Percentiles rank a stretch among this genome's conserved stretches.
Conservation (phyloP, 2,113 vertebrate species). For the Nipponia nippon region DNA sequence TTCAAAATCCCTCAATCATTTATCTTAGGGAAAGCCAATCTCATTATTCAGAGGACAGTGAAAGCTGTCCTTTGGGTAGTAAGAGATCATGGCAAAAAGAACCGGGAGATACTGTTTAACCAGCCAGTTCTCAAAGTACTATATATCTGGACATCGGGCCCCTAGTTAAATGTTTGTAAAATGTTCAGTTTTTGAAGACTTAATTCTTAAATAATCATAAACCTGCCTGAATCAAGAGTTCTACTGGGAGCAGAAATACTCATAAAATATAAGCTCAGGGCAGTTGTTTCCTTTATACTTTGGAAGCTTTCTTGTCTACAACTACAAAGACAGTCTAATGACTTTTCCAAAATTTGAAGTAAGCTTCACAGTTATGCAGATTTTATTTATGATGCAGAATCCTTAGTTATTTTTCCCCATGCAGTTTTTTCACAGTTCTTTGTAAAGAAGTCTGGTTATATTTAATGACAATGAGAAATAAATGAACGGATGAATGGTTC, state of each 20-base stretch:
- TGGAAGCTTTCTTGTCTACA: not conserved
- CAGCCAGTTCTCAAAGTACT: not conserved
- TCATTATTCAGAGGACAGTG: not conserved
- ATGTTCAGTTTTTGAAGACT: not conserved
- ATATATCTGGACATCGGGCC: accelerated
- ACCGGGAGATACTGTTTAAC: not conserved
- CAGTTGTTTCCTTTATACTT: not conserved
- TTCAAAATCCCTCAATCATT: not conserved
- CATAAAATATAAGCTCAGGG: not conserved
- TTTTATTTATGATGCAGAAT: not conserved
- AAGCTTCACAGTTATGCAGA: not conserved
- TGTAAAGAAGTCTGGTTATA: not conserved
- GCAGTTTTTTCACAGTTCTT: not conserved
- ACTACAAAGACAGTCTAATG: not conserved
- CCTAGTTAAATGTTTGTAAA: not conserved
- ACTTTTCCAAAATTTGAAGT: not conserved
- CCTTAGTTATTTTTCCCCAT: not conserved
- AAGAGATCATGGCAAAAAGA: not conserved
- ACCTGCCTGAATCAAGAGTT: not conserved
- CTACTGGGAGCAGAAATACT: not conserved
- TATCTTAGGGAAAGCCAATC: not conserved
- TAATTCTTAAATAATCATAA: not conserved
- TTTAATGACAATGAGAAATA: not conserved
- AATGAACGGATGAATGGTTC: not conserved
- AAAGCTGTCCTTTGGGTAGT: not conserved